phyloP scores from a whole-genome alignment of 2,797 vertebrate species.

The Loris lydekkerianus region DNA sequence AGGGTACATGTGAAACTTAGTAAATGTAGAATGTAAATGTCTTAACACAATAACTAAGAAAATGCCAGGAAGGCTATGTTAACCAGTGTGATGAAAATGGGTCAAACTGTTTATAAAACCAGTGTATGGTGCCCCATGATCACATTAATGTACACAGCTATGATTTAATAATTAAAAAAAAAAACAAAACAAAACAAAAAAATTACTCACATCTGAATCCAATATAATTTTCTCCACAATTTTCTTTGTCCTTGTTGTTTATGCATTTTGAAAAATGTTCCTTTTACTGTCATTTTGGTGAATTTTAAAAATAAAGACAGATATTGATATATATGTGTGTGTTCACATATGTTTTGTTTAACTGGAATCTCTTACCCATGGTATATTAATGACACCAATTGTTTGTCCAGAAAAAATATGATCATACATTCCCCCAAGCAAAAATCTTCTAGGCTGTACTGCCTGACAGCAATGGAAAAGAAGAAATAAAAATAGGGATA shows the following conservation, averaged over 20 bases:
- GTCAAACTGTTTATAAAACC: no score
- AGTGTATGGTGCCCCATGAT: no score
- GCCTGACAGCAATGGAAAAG: not conserved
- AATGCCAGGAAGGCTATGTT: no score
- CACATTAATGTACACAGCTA: no score
- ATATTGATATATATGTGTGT: not conserved
- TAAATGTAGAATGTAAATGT: no score
- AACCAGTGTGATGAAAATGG: no score
- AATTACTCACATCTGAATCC: not conserved
- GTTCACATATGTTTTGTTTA: not conserved
- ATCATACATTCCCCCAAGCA: not conserved
- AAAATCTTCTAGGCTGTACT: not conserved
- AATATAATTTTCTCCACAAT: not conserved
- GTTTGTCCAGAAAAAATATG: not conserved
- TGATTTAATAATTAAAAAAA: not conserved
- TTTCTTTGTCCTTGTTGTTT: not conserved
- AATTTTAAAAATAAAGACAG: not conserved
- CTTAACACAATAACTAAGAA: no score
- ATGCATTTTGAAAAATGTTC: not conserved
- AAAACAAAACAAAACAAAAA: no score
- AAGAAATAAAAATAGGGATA: not conserved
- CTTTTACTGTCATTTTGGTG: not conserved
- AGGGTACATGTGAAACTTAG: no score
- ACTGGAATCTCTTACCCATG: not conserved
- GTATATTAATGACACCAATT: not conserved